Conservation (phyloP, 2,888 invertebrate species). For the Sarcophaga subvicina region DNA sequence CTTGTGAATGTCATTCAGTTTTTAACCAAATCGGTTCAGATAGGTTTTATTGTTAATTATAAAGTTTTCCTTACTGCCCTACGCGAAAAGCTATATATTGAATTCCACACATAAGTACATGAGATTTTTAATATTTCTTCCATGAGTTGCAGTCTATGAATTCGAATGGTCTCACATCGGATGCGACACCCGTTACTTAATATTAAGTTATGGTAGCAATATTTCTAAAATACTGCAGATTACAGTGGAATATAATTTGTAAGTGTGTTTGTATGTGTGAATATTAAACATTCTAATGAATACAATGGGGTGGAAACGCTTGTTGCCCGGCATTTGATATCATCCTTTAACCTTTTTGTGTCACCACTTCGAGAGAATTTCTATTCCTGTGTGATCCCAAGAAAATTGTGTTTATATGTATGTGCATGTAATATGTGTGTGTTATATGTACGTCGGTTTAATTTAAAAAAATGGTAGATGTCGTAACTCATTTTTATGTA, state of each 20-base stretch:
- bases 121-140: background rate
- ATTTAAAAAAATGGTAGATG: constrained; percentile 79
- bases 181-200: constrained; percentile 38
- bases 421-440: constrained; percentile 9
- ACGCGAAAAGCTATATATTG: too few relatives aligned
- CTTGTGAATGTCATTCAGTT: too few relatives aligned
- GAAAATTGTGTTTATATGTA: constrained; percentile 68
- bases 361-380: constrained; percentile 67
- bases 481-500: constrained; percentile 80
- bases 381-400: constrained; percentile 35
- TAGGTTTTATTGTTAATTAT: too few relatives aligned
- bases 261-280: background rate
- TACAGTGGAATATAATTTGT: constrained; percentile 45
- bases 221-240: constrained; percentile 36
- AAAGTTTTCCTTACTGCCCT: too few relatives aligned
- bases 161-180: background rate
- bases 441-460: constrained; percentile 44
- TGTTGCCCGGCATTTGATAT: constrained; percentile 69
- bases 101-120: too few relatives aligned
- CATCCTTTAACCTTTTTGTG: constrained; percentile 70
- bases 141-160: background rate
- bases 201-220: constrained; percentile 32
- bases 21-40: too few relatives aligned
- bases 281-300: constrained; percentile 42
- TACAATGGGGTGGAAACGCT: constrained; percentile 67